Base-by-base conservation (phyloP, 2,113 vertebrate species). In the Indicator maculatus region DNA sequence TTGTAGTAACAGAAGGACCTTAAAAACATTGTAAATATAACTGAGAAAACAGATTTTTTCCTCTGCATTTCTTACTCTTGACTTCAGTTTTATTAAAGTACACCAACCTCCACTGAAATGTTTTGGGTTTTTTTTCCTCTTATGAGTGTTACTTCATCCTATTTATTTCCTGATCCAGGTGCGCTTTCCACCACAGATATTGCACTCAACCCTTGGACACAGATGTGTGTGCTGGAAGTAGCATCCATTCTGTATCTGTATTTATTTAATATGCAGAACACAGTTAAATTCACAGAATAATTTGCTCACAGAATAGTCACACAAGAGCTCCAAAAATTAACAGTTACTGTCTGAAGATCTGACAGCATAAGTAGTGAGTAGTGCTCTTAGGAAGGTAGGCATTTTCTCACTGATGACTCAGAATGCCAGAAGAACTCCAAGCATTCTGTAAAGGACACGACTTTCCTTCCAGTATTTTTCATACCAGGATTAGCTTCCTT, bases 261-360 rank as follows among this genome's bases (percentile, higher is more conserved):
- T 92, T 77, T 77, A 78, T 92, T 91, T 84, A 39, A 56, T 38
- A 31, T 27, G 66, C 44, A 16, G 11, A 76, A 87, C 28, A 84
- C 47, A 82, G 61, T 39, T 93, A 72, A 52, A 87, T 24, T 53
- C 81, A 82, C 13, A 58, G 70, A 93, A 78, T 52, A 41, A 89
- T 65, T 69, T 72, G 9, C 44, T 72, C 78, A 80, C 84, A 84
- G 15, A 53, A 78, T 92, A 86, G 89, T 89, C 53, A 80, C 31
- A 52, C 0, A 0, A 89, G n/a, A 72, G 59, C n/a, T 59, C 63
- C 27, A 76, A 61, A 93, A 95, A 79, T 56, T 64, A 73, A 19
- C 31, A 21, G 83, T 56, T 93, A 33, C 33, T 79, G 9, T 33
- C 41, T 60, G 78, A 94, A 75, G 44, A 56, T 47, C 30, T 85